Percentiles rank a stretch among this genome's conserved stretches.
Conservation (phyloP, 2,797 vertebrate species). For the Hippopotamyrus pictus region DNA sequence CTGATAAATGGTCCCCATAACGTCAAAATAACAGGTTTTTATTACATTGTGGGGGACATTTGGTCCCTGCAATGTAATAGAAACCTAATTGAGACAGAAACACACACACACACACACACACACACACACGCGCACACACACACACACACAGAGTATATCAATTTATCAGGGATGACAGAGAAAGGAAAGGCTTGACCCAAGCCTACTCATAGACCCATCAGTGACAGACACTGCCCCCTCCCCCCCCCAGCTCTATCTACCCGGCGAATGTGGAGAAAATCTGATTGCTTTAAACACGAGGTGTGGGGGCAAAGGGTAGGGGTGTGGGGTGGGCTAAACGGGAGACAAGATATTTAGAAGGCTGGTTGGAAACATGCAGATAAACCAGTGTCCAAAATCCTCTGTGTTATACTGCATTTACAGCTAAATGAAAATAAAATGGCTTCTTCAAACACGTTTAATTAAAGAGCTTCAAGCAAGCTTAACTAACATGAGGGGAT, state of each 20-base stretch:
- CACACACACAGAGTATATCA: conserved; percentile 41
- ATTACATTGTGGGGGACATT: not conserved
- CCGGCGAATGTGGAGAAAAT: conserved; percentile 74
- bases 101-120: not conserved
- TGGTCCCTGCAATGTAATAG: too few species aligned
- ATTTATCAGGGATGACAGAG: conserved; percentile 69
- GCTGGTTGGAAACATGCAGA: conserved; percentile 53
- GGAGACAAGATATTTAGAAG: conserved; percentile 51
- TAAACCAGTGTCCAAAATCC: conserved; percentile 35
- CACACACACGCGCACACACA: not conserved
- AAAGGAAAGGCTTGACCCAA: conserved; percentile 62
- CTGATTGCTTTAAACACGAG: conserved; percentile 87
- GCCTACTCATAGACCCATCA: conserved; percentile 51
- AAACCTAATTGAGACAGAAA: not conserved
- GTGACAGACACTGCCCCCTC: not conserved
- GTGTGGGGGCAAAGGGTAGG: conserved; percentile 31
- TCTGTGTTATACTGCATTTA: not conserved
- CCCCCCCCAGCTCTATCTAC: conserved; percentile 25
- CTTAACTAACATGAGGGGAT: conserved; percentile 14
- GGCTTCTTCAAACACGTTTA: conserved; percentile 15
- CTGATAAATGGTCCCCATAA: not conserved
- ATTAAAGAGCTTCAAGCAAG: conserved; percentile 13
- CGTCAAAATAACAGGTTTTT: not conserved
- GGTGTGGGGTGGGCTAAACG: conserved; percentile 28
- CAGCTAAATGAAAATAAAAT: conserved; percentile 18